Conservation (phyloP, 2,113 vertebrate genomes). For the Xenotilapia longispinis region DNA sequence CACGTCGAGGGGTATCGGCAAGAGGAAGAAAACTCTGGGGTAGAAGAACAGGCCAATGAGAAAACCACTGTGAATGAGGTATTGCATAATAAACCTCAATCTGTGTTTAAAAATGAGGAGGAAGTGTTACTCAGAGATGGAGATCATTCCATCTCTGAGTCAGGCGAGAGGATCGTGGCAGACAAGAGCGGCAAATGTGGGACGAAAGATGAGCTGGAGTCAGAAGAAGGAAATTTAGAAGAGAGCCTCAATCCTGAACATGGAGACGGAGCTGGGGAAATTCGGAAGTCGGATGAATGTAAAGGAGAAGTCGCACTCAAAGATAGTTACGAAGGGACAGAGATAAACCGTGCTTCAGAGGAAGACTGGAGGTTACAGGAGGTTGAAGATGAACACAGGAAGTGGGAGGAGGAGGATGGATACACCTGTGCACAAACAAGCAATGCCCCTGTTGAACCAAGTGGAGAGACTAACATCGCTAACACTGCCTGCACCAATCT, state of each 20-base stretch:
- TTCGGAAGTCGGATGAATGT: not conserved
- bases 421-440: not conserved
- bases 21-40: not conserved
- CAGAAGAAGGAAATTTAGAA: not conserved
- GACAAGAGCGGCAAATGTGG: not conserved
- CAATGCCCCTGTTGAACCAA: not conserved
- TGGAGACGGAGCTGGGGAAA: not conserved
- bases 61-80: constrained; percentile 1
- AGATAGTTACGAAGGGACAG: not conserved
- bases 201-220: not conserved
- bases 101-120: not conserved
- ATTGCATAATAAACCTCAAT: not conserved
- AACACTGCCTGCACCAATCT: not conserved
- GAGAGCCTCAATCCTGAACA: not conserved
- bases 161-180: not conserved
- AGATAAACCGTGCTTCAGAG: not conserved
- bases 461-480: not conserved
- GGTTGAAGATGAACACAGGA: not conserved
- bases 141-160: not conserved
- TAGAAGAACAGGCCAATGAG: not conserved
- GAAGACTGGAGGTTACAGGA: not conserved
- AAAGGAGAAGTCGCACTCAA: not conserved
- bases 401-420: not conserved
- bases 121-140: not conserved
- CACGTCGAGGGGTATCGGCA: not conserved